phyloP scores from a whole-genome alignment of 2,797 vertebrate species.

The Momotus momota region DNA sequence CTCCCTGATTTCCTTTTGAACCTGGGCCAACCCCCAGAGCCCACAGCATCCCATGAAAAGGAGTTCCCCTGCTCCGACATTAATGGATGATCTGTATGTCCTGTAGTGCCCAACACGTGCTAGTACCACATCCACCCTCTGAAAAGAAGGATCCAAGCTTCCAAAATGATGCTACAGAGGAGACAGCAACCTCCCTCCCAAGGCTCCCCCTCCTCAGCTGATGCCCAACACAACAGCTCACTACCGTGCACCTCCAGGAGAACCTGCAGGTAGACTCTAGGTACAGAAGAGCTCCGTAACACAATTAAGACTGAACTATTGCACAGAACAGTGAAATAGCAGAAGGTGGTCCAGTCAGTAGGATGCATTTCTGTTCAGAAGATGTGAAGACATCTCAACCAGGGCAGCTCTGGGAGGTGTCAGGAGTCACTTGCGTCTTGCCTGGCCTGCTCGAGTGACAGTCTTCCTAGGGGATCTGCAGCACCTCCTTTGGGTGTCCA shows the following conservation, averaged over 20 bases:
- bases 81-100: fast-evolving
- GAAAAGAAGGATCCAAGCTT: neutral
- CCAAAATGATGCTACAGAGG: neutral
- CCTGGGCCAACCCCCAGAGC: neutral
- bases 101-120: fast-evolving
- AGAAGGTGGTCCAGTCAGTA: neutral
- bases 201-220: neutral
- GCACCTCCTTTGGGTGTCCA: neutral
- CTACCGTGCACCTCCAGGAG: neutral
- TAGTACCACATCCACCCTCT: neutral
- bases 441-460: neutral
- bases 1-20: neutral
- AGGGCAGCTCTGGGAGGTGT: neutral
- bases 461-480: neutral
- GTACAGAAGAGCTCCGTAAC: neutral
- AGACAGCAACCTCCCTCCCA: neutral
- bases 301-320: neutral
- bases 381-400: neutral
- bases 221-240: neutral
- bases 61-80: neutral
- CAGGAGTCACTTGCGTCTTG: neutral
- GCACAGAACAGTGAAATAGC: neutral
- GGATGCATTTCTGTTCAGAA: neutral
- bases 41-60: neutral
- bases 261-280: neutral